These are phyloP conservation scores for Drosophila emarginata DNA, from an alignment of 2,888 invertebrate genomes.

Conservation along the genomic window DNA sequence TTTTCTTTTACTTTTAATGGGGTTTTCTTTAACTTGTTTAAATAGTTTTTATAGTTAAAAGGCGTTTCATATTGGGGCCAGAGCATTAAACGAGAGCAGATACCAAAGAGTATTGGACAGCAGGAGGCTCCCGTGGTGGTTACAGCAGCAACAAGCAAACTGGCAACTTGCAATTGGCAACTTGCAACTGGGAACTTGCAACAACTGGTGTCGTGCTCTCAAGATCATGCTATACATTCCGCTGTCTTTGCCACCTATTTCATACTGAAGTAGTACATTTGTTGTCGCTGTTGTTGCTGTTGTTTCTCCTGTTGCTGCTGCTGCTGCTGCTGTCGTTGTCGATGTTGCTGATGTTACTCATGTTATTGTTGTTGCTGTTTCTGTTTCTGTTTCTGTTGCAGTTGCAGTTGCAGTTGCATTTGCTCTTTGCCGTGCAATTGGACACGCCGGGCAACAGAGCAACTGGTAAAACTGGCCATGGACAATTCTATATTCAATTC, in stretches of 20 bases:
- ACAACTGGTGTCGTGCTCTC: conserved; percentile 30
- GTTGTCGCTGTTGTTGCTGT: conserved; percentile 43
- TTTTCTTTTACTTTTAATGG: background rate
- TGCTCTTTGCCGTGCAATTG: conserved; percentile 50
- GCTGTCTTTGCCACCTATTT: conserved; percentile 73
- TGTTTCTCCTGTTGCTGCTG: conserved; percentile 1
- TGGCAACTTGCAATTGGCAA: conserved; percentile 14
- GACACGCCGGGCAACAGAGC: conserved; percentile 47
- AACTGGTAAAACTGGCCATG: conserved; percentile 40
- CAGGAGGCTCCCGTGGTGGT: background rate
- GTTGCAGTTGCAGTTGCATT: background rate
- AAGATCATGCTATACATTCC: conserved; percentile 65
- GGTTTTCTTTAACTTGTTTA: background rate
- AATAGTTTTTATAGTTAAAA: background rate
- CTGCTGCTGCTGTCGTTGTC: background rate
- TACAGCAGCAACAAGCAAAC: conserved; percentile 9
- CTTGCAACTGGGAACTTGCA: conserved; percentile 12
- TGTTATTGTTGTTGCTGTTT: conserved; percentile 28
- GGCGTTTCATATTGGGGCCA: background rate
- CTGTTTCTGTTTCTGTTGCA: conserved; percentile 34
- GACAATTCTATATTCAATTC: conserved; percentile 42
- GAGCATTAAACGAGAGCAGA: conserved; percentile 1
- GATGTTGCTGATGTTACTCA: conserved; percentile 37
- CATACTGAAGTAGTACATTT: conserved; percentile 57
- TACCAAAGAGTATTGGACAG: background rate